A percentile compares a stretch with the other conserved stretches of the same genome.
These are phyloP conservation scores for Erebia palarica DNA, from an alignment of 2,888 invertebrate genomes.

Conservation along the genomic window DNA sequence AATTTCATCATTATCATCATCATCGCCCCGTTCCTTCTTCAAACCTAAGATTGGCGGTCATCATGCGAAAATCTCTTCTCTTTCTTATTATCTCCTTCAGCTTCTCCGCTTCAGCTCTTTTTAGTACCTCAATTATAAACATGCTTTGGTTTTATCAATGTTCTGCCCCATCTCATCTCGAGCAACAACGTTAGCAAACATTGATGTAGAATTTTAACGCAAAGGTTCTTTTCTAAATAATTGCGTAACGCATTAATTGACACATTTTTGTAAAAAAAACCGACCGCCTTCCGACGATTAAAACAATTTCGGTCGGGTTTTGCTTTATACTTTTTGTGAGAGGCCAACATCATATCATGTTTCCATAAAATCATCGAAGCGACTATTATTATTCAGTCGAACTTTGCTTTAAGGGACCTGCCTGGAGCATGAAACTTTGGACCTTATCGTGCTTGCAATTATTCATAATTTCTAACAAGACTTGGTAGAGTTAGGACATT, in stretches of 20 bases:
- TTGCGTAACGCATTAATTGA: constrained; percentile 29
- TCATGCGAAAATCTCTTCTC: too few species aligned
- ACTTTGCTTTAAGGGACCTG: constrained; percentile 59
- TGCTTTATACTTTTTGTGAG: constrained; percentile 76
- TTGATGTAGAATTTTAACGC: too few species aligned
- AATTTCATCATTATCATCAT: too few species aligned
- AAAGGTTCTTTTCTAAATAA: constrained; percentile 7
- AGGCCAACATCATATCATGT: constrained; percentile 79
- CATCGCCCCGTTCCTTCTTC: too few species aligned
- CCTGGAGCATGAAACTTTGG: constrained; percentile 34
- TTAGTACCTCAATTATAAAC: too few species aligned
- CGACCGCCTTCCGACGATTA: constrained; percentile 73
- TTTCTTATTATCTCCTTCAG: too few species aligned
- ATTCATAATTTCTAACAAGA: constrained; percentile 27
- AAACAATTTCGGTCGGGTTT: constrained; percentile 79
- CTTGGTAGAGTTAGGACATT: constrained; percentile 48
- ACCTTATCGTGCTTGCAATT: constrained; percentile 22
- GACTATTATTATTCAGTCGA: constrained; percentile 69
- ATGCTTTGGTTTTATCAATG: too few species aligned
- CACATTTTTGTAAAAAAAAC: constrained; percentile 34
- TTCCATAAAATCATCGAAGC: constrained; percentile 81
- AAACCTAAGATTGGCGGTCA: too few species aligned
- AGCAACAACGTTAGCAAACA: background rate
- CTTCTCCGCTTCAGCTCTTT: too few species aligned
- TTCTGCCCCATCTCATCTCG: background rate